Evolutionary conservation across 1,140 invertebrate species (phyloP).

Genomic region (Papilio machaon): DNA sequence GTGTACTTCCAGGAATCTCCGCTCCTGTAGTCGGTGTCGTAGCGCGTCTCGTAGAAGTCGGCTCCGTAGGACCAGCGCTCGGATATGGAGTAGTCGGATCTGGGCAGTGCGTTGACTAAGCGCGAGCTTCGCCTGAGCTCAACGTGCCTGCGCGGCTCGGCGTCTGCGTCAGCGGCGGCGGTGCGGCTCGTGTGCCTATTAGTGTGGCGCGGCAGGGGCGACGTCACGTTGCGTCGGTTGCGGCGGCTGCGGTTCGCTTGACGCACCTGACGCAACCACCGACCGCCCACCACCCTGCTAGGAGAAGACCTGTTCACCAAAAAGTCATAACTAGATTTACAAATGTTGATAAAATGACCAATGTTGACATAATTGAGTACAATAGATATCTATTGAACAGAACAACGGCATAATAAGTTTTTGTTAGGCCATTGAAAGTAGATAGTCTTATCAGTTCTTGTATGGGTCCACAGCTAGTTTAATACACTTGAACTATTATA

Average conservation of each 20-base stretch:
- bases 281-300: constrained; percentile 81
- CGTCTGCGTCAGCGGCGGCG: constrained; percentile 49
- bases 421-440: constrained; percentile 6
- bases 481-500: neutral
- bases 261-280: constrained; percentile 76
- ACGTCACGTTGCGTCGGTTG: constrained; percentile 70
- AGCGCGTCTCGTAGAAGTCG: constrained; percentile 78
- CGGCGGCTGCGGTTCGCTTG: constrained; percentile 74
- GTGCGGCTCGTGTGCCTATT: constrained; percentile 61
- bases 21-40: constrained; percentile 66
- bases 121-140: constrained; percentile 73
- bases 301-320: constrained; percentile 74
- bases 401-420: neutral
- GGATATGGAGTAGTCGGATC: constrained; percentile 75
- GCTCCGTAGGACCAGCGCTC: constrained; percentile 78
- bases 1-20: constrained; percentile 63
- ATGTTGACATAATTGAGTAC: constrained; percentile 2
- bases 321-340: constrained; percentile 30
- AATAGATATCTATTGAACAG: neutral
- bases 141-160: constrained; percentile 58
- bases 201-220: constrained; percentile 63
- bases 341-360: neutral
- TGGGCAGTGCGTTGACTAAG: constrained; percentile 68
- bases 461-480: neutral
- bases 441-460: constrained; percentile 3